Conservation (phyloP, 1,140 invertebrate genomes). For the Grapholita molesta region DNA sequence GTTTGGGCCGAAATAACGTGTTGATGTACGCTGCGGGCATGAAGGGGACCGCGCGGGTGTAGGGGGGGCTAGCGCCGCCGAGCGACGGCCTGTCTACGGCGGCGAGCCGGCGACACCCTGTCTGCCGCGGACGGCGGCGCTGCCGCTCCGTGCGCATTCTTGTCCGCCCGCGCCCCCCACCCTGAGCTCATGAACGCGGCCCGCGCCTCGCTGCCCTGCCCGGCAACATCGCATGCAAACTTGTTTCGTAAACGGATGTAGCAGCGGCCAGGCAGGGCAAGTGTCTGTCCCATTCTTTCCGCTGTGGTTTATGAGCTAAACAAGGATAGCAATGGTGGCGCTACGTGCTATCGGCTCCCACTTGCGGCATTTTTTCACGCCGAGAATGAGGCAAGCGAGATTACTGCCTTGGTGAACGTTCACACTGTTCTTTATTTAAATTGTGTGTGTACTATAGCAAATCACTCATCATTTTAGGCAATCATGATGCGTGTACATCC, state of each 20-base stretch:
- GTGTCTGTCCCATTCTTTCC: conserved; percentile 40
- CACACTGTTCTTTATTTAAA: conserved; percentile 31
- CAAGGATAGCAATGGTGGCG: conserved; percentile 65
- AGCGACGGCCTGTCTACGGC: conserved; percentile 87
- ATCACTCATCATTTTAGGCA: too few species aligned
- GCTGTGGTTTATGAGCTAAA: conserved; percentile 27
- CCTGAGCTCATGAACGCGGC: conserved; percentile 54
- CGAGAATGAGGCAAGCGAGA: conserved; percentile 78
- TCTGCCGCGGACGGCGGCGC: conserved; percentile 88
- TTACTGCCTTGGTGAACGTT: conserved; percentile 60
- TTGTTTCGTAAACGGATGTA: conserved; percentile 84
- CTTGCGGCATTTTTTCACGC: conserved; percentile 78
- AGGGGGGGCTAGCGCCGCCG: conserved; percentile 68
- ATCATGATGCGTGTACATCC: too few species aligned
- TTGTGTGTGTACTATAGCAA: too few species aligned
- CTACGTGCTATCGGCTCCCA: conserved; percentile 76
- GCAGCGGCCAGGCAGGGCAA: conserved; percentile 68
- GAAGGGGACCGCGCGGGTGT: conserved; percentile 49
- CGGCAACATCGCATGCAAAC: conserved; percentile 80
- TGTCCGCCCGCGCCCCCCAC: conserved; percentile 70
- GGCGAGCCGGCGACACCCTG: conserved; percentile 92
- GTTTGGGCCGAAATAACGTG: conserved; percentile 71
- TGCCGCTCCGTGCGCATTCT: conserved; percentile 81
- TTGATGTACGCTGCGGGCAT: conserved; percentile 65
- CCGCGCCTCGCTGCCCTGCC: conserved; percentile 42